A percentile compares a stretch with the other conserved stretches of the same genome.
These are phyloP conservation scores for Anguilla obscura DNA, from an alignment of 2,797 vertebrate genomes.

Conservation along the genomic window DNA sequence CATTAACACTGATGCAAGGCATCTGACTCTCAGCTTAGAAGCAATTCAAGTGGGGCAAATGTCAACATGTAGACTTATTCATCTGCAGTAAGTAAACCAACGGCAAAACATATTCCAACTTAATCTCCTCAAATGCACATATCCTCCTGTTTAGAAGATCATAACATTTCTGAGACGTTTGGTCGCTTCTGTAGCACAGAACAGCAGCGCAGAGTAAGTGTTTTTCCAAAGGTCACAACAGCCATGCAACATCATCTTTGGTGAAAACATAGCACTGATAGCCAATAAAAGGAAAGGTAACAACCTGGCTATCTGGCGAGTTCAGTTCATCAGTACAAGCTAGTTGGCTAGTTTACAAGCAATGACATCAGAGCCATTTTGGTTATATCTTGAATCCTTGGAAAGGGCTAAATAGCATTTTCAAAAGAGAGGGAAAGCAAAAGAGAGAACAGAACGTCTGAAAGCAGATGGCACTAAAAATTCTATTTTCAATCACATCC, in stretches of 20 bases:
- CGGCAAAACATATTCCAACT: not conserved
- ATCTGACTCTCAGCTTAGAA: conserved; percentile 7
- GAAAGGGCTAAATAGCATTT: not conserved
- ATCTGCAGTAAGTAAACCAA: not conserved
- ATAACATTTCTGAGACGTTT: not conserved
- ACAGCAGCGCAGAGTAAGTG: not conserved
- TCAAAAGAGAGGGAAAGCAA: not conserved
- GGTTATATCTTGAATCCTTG: not conserved
- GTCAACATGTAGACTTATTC: conserved; percentile 6
- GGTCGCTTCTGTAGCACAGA: not conserved
- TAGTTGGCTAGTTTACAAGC: not conserved
- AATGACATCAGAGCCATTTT: not conserved
- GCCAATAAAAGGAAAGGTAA: not conserved
- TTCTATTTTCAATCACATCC: not conserved
- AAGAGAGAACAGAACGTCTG: not conserved
- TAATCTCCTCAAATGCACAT: not conserved
- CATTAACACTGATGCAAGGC: conserved; percentile 16
- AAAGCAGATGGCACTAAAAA: not conserved
- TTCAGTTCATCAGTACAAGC: not conserved
- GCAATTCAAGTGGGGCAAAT: not conserved
- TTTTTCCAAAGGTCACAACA: not conserved
- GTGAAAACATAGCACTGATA: not conserved
- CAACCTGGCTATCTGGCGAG: not conserved
- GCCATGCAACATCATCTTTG: not conserved
- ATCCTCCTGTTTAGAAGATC: not conserved